These are phyloP conservation scores for Papilio gigon DNA, from an alignment of 2,888 invertebrate species.

Conservation along the genomic window DNA sequence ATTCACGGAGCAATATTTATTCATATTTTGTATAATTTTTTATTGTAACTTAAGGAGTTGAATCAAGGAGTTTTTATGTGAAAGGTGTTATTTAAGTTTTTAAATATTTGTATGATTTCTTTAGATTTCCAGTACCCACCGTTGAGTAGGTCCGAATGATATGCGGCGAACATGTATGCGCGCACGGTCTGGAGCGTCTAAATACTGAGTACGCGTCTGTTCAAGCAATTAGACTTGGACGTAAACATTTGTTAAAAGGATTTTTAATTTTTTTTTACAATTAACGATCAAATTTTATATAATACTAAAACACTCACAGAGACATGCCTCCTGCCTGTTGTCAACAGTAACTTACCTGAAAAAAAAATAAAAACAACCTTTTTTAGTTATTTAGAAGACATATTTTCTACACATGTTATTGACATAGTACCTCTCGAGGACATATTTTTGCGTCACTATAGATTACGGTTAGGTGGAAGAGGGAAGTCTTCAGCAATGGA, in stretches of 20 bases:
- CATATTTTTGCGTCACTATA: too few species aligned
- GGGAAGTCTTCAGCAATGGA: too few species aligned
- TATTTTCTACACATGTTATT: too few species aligned
- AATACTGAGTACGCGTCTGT: neutral
- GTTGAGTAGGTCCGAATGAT: neutral
- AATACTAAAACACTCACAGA: neutral
- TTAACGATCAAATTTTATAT: too few species aligned
- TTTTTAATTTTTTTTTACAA: too few species aligned
- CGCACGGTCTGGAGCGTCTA: neutral
- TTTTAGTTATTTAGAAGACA: too few species aligned
- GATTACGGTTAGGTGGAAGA: too few species aligned
- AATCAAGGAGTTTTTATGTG: slow-evolving; percentile 17
- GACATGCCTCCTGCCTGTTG: too few species aligned
- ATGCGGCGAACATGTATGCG: neutral
- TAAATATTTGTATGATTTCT: neutral
- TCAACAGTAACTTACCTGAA: neutral
- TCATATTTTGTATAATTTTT: slow-evolving; percentile 15
- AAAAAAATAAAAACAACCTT: neutral
- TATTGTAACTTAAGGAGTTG: slow-evolving; percentile 18
- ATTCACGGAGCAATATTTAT: neutral
- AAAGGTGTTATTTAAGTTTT: slow-evolving; percentile 1
- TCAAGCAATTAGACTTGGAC: neutral
- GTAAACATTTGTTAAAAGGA: too few species aligned
- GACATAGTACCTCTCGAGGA: too few species aligned
- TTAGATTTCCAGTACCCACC: neutral